Evolutionary conservation across 1,140 invertebrate genomes (phyloP).

Genomic region (Heliconius melpomene): DNA sequence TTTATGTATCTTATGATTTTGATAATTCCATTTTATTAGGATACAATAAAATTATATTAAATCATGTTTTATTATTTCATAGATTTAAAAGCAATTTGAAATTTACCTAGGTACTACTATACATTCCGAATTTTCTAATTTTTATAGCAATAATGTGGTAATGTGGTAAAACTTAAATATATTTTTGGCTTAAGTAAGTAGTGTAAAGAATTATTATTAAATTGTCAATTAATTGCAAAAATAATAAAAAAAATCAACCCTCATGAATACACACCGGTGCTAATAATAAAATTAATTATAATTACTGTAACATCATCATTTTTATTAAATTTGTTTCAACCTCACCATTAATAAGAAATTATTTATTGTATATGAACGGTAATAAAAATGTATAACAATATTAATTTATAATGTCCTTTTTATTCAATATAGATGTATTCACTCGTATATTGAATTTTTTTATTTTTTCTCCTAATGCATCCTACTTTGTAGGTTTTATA

Average conservation of each 20-base stretch:
- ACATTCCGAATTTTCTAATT: slow-evolving; percentile 15
- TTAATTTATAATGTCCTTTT: background rate
- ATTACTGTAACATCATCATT: background rate
- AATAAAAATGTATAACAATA: background rate
- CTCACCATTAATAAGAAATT: background rate
- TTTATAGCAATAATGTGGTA: background rate
- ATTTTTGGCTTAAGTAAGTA: background rate
- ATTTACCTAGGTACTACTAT: background rate
- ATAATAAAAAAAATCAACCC: background rate
- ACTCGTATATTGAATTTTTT: background rate
- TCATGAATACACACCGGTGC: slow-evolving; percentile 5
- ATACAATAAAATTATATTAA: background rate
- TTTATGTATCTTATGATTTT: background rate
- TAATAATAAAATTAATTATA: background rate
- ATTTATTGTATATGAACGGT: background rate
- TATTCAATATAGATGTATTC: background rate
- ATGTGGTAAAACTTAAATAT: background rate
- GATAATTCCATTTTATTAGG: background rate
- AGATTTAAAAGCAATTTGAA: background rate
- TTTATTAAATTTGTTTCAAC: background rate
- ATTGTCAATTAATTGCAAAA: background rate
- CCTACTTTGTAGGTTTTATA: too few relatives aligned
- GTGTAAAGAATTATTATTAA: background rate
- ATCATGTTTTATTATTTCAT: background rate
- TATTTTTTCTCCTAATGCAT: background rate